These are phyloP conservation scores for Ceratothoa steindachneri DNA, from an alignment of 2,888 invertebrate genomes.

Conservation along the genomic window DNA sequence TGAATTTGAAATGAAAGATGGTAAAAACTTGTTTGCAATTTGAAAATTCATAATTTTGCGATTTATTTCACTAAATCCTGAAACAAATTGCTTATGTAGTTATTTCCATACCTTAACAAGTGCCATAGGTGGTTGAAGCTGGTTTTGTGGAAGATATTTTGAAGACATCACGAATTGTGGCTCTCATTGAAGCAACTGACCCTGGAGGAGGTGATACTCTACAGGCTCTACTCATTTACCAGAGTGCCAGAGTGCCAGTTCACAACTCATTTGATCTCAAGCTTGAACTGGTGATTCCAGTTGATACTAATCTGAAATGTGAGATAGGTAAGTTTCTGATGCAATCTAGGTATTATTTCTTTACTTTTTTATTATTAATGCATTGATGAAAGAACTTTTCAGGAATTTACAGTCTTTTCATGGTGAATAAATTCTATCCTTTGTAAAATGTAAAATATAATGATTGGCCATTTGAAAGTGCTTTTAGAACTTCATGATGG, in stretches of 20 bases:
- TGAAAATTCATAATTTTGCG: no score
- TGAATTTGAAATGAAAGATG: no score
- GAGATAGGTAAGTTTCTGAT: conserved; percentile 24
- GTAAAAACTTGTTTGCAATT: no score
- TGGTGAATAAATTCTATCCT: no score
- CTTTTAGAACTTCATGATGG: no score
- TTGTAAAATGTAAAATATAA: no score
- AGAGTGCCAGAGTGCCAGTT: conserved; percentile 34
- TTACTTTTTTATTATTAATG: no score
- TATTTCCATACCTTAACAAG: conserved; percentile 34
- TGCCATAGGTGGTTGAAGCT: conserved; percentile 37
- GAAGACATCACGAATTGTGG: conserved; percentile 37
- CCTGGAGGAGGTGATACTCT: conserved; percentile 23
- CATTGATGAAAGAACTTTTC: no score
- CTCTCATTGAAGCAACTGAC: conserved; percentile 28
- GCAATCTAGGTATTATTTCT: background rate
- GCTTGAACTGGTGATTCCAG: conserved; percentile 26
- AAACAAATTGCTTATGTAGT: no score
- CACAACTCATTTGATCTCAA: conserved; percentile 37
- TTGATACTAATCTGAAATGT: conserved; percentile 32
- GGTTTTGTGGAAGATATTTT: conserved; percentile 40
- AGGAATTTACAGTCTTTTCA: no score
- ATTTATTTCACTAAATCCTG: no score
- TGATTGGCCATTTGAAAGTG: no score
- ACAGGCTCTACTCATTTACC: conserved; percentile 32